Percentiles rank a stretch among this genome's conserved stretches.
Evolutionary conservation across 2,113 vertebrate genomes (phyloP).

Genomic region (Hymenochirus boettgeri): DNA sequence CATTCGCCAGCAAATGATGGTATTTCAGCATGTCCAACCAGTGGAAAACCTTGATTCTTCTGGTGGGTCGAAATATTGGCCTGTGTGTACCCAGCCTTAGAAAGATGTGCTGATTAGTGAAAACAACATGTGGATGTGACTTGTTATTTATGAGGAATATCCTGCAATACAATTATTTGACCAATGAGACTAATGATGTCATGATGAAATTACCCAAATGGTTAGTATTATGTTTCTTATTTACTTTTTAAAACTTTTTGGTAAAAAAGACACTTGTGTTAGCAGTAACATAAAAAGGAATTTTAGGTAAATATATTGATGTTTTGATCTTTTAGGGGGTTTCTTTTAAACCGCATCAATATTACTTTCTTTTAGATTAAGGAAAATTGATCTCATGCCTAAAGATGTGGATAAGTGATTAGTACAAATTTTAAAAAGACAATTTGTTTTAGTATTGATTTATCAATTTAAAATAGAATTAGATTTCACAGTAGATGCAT

Average conservation of each 20-base stretch:
- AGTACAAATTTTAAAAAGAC: slow-evolving; percentile 39
- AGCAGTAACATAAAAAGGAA: slow-evolving; percentile 16
- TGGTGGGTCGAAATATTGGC: no score
- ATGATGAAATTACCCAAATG: no score
- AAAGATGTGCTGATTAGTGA: no score
- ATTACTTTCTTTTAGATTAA: slow-evolving; percentile 42
- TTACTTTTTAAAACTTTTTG: neutral
- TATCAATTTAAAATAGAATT: slow-evolving; percentile 37
- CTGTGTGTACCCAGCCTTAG: no score
- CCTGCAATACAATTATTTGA: no score
- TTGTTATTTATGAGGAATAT: no score
- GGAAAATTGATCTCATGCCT: slow-evolving; percentile 39
- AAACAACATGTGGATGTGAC: no score
- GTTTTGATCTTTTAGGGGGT: slow-evolving; percentile 19
- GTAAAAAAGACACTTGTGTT: neutral
- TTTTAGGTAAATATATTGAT: slow-evolving; percentile 19
- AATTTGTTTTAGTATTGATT: slow-evolving; percentile 37
- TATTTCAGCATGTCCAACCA: no score
- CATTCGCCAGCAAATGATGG: no score
- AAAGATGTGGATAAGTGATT: slow-evolving; percentile 33
- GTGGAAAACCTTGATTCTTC: no score
- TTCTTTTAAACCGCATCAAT: slow-evolving; percentile 33
- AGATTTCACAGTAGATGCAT: slow-evolving; percentile 28
- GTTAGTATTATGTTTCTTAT: no score
- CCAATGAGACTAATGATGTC: no score